Conservation (phyloP, 1,140 invertebrate genomes). For the Nebria ingens region DNA sequence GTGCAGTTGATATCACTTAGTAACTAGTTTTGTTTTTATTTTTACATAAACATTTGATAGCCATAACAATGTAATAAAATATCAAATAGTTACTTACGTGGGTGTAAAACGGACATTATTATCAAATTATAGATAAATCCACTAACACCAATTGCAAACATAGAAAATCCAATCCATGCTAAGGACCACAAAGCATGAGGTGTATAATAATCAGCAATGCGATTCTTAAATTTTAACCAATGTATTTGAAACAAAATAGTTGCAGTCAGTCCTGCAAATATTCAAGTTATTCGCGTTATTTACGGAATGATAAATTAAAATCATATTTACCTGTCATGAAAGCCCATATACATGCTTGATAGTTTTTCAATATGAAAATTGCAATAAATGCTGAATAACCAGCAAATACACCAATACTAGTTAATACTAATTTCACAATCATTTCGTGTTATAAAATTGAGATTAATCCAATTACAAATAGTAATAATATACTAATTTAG, state of each 20-base stretch:
- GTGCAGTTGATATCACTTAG: background rate
- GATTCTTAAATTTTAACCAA: constrained; percentile 15
- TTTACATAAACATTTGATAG: too few relatives aligned
- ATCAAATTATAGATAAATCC: constrained; percentile 17
- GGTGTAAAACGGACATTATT: constrained; percentile 16
- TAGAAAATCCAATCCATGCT: constrained; percentile 16
- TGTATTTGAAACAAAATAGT: constrained; percentile 17
- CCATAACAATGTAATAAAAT: too few relatives aligned
- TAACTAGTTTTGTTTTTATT: too few relatives aligned
- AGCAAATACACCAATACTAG: constrained; percentile 1
- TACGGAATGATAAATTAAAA: constrained; percentile 11
- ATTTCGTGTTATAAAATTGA: too few relatives aligned
- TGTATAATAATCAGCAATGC: constrained; percentile 18
- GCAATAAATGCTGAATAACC: constrained; percentile 18
- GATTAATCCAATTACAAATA: too few relatives aligned
- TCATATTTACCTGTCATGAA: constrained; percentile 17
- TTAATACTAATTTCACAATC: background rate
- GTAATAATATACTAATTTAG: too few relatives aligned
- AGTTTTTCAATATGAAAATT: constrained; percentile 20
- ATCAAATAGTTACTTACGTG: constrained; percentile 16
- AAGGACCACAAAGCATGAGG: constrained; percentile 15
- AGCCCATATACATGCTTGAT: constrained; percentile 18
- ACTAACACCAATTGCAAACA: constrained; percentile 16
- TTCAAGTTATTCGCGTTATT: background rate
- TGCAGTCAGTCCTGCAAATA: constrained; percentile 16